A percentile compares a stretch with the other conserved stretches of the same genome.
phyloP scores from a whole-genome alignment of 2,113 vertebrate species.

The Silurus meridionalis region DNA sequence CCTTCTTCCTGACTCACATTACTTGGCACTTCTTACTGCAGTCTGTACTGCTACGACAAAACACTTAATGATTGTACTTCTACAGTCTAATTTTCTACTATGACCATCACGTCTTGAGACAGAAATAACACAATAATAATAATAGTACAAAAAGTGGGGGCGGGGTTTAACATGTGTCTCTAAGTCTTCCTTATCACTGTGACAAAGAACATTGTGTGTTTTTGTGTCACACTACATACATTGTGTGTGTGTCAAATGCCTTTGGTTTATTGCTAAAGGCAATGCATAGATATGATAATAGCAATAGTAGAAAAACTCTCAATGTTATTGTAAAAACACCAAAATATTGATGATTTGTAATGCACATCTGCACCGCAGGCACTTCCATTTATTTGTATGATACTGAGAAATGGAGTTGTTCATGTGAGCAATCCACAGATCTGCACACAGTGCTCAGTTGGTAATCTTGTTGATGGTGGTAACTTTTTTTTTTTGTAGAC shows the following conservation, averaged over 20 bases:
- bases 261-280: slow-evolving; percentile 19
- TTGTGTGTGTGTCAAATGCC: neutral
- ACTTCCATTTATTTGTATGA: neutral
- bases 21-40: slow-evolving; percentile 2
- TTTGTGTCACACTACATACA: neutral
- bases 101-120: neutral
- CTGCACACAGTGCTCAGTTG: neutral
- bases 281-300: slow-evolving; percentile 2
- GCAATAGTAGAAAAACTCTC: neutral
- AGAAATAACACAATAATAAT: neutral
- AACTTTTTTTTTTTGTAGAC: neutral
- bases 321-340: slow-evolving; percentile 5
- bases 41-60: slow-evolving; percentile 20
- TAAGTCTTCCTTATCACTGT: slow-evolving; percentile 16
- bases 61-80: neutral
- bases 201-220: slow-evolving; percentile 12
- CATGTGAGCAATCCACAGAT: neutral
- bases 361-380: neutral
- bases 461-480: neutral
- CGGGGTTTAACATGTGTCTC: slow-evolving; percentile 3
- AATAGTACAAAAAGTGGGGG: neutral
- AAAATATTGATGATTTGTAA: neutral
- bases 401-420: neutral
- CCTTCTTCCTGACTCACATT: slow-evolving; percentile 47
- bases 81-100: neutral